phyloP scores from a whole-genome alignment of 2,888 invertebrate genomes.

The Atethmia centrago region DNA sequence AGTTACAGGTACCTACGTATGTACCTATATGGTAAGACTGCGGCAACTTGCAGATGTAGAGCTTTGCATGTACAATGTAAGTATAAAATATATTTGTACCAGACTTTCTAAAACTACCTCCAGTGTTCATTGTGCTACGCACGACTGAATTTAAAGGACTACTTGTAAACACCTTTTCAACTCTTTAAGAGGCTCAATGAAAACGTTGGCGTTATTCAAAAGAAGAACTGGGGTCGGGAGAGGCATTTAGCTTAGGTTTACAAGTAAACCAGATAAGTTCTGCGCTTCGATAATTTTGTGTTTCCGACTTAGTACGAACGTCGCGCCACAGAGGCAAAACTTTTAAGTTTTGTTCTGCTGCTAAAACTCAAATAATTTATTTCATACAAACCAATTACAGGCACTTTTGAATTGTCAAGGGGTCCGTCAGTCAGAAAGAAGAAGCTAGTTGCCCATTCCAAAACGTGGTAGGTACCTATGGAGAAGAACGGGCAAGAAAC shows the following conservation, averaged over 20 bases:
- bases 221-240: conserved; percentile 64
- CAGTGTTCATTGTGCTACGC: not conserved
- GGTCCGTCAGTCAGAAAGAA: too few relatives aligned
- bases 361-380: too few relatives aligned
- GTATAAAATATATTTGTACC: not conserved
- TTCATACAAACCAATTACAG: too few relatives aligned
- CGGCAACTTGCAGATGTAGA: conserved; percentile 38
- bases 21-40: conserved; percentile 32
- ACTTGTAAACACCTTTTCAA: conserved; percentile 42
- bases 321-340: not conserved
- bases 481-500: too few relatives aligned
- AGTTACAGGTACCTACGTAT: not conserved
- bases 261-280: conserved; percentile 30
- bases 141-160: conserved; percentile 20
- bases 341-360: not conserved
- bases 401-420: too few relatives aligned
- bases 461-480: too few relatives aligned
- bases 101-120: conserved; percentile 1
- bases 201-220: conserved; percentile 61
- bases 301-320: not conserved
- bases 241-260: conserved; percentile 60
- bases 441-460: too few relatives aligned
- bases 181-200: conserved; percentile 37
- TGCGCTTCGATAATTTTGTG: not conserved
- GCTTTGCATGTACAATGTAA: conserved; percentile 12